A percentile compares a stretch with the other conserved stretches of the same genome.
These are phyloP conservation scores for Heliothis peltigera DNA, from an alignment of 2,888 invertebrate genomes.

Conservation along the genomic window DNA sequence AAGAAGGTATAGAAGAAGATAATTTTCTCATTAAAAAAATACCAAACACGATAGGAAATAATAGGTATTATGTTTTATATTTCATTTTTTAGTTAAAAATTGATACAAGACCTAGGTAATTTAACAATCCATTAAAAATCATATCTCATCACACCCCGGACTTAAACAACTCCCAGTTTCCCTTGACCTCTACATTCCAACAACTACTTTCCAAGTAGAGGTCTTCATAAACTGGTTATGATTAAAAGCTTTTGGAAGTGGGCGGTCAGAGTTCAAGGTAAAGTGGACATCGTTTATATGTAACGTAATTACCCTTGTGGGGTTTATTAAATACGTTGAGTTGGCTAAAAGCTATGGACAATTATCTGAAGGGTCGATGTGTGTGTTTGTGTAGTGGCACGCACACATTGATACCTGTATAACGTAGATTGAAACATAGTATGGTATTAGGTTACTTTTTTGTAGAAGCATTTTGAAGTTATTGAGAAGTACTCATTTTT, in stretches of 20 bases:
- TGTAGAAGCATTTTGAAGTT: no score
- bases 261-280: slow-evolving; percentile 47
- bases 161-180: neutral
- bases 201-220: neutral
- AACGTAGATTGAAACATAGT: no score
- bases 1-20: neutral
- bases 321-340: slow-evolving; percentile 59
- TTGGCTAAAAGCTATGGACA: slow-evolving; percentile 56
- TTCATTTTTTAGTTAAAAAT: no score
- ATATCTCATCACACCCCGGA: neutral
- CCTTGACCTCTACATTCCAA: neutral
- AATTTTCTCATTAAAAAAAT: no score
- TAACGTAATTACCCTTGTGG: slow-evolving; percentile 54
- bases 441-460: no score
- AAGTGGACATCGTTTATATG: slow-evolving; percentile 54
- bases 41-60: no score
- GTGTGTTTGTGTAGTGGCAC: slow-evolving; percentile 5
- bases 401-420: neutral
- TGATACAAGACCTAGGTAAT: neutral
- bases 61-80: no score
- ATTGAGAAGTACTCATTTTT: no score
- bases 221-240: neutral
- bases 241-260: slow-evolving; percentile 41
- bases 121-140: neutral
- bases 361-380: slow-evolving; percentile 42